Evolutionary conservation across 35 echinoderm and acorn worm species (phyloP).

Genomic region (Chiridota heheva): DNA sequence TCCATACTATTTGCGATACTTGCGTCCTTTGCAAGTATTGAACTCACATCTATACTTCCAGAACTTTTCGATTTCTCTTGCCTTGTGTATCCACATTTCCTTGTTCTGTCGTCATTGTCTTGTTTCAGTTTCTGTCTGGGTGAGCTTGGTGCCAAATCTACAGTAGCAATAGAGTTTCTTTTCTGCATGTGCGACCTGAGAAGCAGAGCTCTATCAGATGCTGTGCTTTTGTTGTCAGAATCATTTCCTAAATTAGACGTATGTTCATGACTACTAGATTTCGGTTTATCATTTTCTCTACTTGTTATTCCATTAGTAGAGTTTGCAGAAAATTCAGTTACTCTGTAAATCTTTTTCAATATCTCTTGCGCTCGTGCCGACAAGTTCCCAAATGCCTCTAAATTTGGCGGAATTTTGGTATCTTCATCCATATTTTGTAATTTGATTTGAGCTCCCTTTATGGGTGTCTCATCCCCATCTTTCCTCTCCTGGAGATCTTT

Average conservation of each 20-base stretch:
- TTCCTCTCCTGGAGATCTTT: background rate
- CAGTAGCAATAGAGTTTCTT: conserved; percentile 26
- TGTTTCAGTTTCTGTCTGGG: background rate
- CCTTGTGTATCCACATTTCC: background rate
- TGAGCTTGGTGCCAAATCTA: background rate
- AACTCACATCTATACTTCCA: background rate
- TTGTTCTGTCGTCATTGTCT: background rate
- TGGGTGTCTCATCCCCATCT: background rate
- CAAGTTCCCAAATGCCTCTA: conserved; percentile 65
- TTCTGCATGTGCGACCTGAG: conserved; percentile 12
- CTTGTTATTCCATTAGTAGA: background rate
- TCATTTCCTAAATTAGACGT: background rate
- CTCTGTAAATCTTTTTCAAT: conserved; percentile 73
- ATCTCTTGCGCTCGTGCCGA: conserved; percentile 87
- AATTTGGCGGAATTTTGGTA: conserved; percentile 62
- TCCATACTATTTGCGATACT: background rate
- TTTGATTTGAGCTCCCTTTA: background rate
- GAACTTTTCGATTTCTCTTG: conserved; percentile 14
- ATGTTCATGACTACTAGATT: background rate
- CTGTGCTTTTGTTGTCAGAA: background rate
- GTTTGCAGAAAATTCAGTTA: background rate
- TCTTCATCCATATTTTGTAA: background rate
- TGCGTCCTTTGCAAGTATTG: background rate
- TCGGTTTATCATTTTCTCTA: background rate
- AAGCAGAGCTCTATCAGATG: too few species aligned